Base-by-base conservation (phyloP, 1,140 invertebrate genomes). In the Drosophila elegans region DNA sequence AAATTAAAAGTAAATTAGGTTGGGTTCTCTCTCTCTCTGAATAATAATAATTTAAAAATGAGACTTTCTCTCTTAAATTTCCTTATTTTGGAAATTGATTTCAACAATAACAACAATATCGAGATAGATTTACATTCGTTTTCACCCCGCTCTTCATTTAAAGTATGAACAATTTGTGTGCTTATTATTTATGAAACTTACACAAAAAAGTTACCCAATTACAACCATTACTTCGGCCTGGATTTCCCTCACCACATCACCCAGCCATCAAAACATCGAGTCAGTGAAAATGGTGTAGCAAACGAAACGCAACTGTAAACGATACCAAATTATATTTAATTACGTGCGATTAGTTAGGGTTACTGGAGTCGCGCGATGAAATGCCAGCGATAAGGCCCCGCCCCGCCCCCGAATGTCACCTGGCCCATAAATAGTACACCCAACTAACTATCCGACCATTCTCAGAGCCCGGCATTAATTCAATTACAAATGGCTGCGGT, bases 281-380 rank as follows among this genome's bases (percentile, higher is more conserved):
- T 29, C 63, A 38, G 61, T 53, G 68, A 38, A 71, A 71, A 54
- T 63, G 60, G 60, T 63, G 60, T 63, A 63, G 66, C 38, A 61
- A 82, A 82, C 53, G 53, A 49, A 84, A 89, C 61, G 66, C 85
- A 89, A 89, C 84, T 89, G 84, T 89, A 89, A 89, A 89, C 84
- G 84, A 89, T 89, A 89, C 80, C 85, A 89, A 89, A 89, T 89
- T 89, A 90, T 90, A 90, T 91, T 91, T 91, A 91, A 91, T 91
- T 91, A 91, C 89, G 84, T 85, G 80, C 89, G 89, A 91, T 91
- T 91, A 91, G 89, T 91, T 91, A 91, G 81, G 89, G 89, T 91
- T 91, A 91, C 80, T 91, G 83, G 71, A 91, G 83, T 91, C 80
- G 78, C 52, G 72, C 88, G 89, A 91, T 91, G 88, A 89, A 91